Conservation (phyloP, 2,113 vertebrate genomes). For the Daubentonia madagascariensis region DNA sequence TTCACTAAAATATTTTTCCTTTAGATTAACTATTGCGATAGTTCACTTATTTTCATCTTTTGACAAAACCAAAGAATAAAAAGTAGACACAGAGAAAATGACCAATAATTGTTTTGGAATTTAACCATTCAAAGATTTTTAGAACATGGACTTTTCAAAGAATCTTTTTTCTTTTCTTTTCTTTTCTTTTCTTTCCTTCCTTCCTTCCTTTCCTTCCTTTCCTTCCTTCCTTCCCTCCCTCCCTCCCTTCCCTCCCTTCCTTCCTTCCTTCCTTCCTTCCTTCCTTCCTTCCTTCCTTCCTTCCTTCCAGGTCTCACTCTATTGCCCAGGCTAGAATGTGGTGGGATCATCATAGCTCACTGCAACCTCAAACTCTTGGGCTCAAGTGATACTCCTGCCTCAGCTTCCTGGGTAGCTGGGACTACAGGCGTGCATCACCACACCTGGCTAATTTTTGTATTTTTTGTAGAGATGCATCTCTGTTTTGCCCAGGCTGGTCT, state of each 20-base stretch:
- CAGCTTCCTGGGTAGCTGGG: not conserved
- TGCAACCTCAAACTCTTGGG: not conserved
- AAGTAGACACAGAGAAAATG: conserved; percentile 1
- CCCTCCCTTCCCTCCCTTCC: too few relatives aligned
- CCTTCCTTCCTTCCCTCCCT: too few relatives aligned
- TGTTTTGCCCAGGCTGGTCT: not conserved
- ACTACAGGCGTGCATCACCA: not conserved
- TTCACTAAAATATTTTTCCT: conserved; percentile 62
- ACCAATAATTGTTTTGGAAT: not conserved
- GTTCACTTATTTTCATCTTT: conserved; percentile 37
- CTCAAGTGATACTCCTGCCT: not conserved
- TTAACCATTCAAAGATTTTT: conserved; percentile 37
- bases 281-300: too few relatives aligned
- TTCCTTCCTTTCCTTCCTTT: too few relatives aligned
- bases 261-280: too few relatives aligned
- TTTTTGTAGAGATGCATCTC: not conserved
- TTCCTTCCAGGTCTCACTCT: not conserved
- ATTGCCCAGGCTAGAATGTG: not conserved
- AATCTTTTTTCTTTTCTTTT: not conserved
- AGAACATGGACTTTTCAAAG: conserved; percentile 1
- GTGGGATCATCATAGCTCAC: not conserved
- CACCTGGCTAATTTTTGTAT: not conserved
- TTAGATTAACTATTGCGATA: conserved; percentile 15
- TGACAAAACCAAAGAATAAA: conserved; percentile 34
- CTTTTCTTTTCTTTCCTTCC: too few relatives aligned